Percentiles rank a stretch among this genome's conserved stretches.
These are phyloP conservation scores for Pyrrhosoma nymphula DNA, from an alignment of 2,888 invertebrate genomes.

Conservation along the genomic window DNA sequence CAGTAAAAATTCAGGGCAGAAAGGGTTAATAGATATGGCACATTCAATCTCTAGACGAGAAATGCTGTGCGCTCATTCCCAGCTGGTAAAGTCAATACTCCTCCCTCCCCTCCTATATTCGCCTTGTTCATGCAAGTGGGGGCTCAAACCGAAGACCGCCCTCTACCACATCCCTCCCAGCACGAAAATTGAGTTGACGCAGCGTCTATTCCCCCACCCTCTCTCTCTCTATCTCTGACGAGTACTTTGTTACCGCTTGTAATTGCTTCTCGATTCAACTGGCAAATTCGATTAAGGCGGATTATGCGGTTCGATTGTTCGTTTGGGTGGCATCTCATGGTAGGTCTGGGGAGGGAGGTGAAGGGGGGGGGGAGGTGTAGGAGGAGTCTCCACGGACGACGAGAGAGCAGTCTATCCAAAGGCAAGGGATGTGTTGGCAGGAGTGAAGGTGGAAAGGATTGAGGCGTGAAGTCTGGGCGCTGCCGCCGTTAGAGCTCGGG, in stretches of 20 bases:
- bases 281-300: conserved; percentile 29
- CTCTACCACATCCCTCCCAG: background rate
- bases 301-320: conserved; percentile 31
- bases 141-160: conserved; percentile 17
- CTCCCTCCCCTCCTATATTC: background rate
- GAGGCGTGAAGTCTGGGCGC: conserved; percentile 1
- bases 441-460: background rate
- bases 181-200: background rate
- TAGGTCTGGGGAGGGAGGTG: no score
- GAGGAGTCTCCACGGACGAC: background rate
- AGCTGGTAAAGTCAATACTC: background rate
- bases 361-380: background rate
- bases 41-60: no score
- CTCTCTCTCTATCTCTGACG: background rate
- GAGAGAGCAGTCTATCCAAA: background rate
- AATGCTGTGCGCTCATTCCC: no score
- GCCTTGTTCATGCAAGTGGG: background rate
- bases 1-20: no score
- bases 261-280: conserved; percentile 39
- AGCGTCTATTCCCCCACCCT: background rate
- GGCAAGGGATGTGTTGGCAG: background rate
- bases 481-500: background rate
- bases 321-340: background rate
- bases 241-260: conserved; percentile 36
- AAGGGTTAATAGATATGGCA: no score